Evolutionary conservation across 2,888 invertebrate genomes (phyloP).

Genomic region (Euplagia quadripunctaria): DNA sequence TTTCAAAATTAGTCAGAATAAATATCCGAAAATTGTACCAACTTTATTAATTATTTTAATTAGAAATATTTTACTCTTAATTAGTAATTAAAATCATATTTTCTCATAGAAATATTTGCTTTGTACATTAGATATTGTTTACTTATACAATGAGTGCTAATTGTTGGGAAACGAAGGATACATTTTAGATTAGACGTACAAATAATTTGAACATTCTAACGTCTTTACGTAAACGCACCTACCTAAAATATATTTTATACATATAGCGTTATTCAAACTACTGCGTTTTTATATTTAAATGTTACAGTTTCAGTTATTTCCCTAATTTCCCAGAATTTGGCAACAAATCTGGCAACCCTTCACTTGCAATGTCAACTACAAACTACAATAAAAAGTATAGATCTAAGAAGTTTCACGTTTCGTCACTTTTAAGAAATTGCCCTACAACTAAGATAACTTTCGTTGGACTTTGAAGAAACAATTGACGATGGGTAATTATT

Average conservation of each 20-base stretch:
- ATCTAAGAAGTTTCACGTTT: background rate
- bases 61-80: slow-evolving; percentile 4
- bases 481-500: background rate
- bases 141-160: slow-evolving; percentile 21
- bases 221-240: background rate
- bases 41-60: slow-evolving; percentile 4
- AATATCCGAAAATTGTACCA: background rate
- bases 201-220: slow-evolving; percentile 7
- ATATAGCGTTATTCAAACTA: background rate
- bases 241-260: background rate
- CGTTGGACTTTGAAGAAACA: background rate
- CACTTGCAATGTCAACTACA: background rate
- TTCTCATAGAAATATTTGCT: slow-evolving; percentile 30
- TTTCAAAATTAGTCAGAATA: background rate
- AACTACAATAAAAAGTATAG: background rate
- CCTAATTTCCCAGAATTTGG: background rate
- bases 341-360: background rate
- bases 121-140: slow-evolving; percentile 24
- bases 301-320: background rate
- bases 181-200: slow-evolving; percentile 16
- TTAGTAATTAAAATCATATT: slow-evolving; percentile 14
- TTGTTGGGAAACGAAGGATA: slow-evolving; percentile 23
- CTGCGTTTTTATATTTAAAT: background rate
- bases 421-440: background rate
- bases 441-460: background rate